A percentile compares a stretch with the other conserved stretches of the same genome.
Conservation (phyloP, 92 coral and sea anemone genomes). For the Metridium senile region DNA sequence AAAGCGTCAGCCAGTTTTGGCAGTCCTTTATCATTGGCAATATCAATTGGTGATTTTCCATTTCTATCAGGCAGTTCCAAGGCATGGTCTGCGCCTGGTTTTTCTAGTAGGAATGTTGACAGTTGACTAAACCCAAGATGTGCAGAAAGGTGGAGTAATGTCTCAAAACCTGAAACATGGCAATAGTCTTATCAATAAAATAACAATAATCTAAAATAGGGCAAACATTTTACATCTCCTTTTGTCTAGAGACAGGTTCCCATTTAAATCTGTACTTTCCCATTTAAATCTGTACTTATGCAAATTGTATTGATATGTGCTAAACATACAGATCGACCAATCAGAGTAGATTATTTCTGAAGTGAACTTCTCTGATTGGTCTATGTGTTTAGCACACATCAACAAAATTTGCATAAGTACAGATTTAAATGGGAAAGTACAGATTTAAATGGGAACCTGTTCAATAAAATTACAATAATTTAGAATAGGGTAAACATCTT, state of each 20-base stretch:
- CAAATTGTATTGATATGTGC: too few relatives aligned
- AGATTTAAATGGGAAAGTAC: too few relatives aligned
- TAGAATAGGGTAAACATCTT: neutral
- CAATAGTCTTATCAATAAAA: neutral
- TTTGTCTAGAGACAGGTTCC: too few relatives aligned
- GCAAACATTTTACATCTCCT: neutral
- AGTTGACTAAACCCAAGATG: slow-evolving; percentile 81
- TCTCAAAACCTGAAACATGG: slow-evolving; percentile 66
- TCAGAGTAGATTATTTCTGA: too few relatives aligned
- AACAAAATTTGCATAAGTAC: too few relatives aligned
- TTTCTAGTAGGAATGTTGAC: slow-evolving; percentile 70
- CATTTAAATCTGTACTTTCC: too few relatives aligned
- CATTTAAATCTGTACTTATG: too few relatives aligned
- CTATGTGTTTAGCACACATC: too few relatives aligned
- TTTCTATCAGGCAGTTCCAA: slow-evolving; percentile 60
- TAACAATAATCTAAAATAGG: neutral
- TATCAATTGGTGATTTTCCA: slow-evolving; percentile 72
- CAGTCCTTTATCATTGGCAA: slow-evolving; percentile 80
- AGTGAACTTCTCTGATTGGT: too few relatives aligned
- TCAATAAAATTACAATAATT: neutral
- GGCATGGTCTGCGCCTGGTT: slow-evolving; percentile 78
- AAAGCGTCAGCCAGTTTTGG: slow-evolving; percentile 63
- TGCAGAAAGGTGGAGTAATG: slow-evolving; percentile 78
- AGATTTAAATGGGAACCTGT: too few relatives aligned
- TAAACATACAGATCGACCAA: too few relatives aligned